These are phyloP conservation scores for Lacerta agilis DNA, from an alignment of 2,797 vertebrate genomes.

Conservation along the genomic window DNA sequence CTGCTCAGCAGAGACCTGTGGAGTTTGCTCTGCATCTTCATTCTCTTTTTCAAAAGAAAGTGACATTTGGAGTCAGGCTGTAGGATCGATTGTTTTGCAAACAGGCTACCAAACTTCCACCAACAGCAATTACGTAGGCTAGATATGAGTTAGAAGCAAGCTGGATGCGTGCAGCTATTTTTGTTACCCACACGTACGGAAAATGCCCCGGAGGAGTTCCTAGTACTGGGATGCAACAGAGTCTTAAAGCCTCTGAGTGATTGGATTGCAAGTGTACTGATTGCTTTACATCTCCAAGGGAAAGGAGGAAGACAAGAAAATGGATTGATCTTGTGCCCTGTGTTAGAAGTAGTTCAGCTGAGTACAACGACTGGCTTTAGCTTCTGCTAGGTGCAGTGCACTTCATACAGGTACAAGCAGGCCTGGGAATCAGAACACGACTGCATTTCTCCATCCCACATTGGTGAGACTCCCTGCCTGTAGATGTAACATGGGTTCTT, in stretches of 20 bases:
- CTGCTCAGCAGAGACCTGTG: background rate
- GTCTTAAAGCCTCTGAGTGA: background rate
- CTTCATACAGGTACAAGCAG: background rate
- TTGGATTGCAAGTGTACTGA: background rate
- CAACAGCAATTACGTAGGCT: background rate
- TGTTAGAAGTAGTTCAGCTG: background rate
- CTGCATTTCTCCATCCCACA: background rate
- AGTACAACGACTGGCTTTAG: background rate
- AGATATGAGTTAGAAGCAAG: background rate
- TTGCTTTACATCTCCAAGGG: background rate
- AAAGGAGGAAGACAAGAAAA: background rate
- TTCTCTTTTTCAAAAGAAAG: background rate
- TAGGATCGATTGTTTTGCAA: background rate
- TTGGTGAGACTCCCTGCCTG: background rate
- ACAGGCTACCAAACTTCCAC: background rate
- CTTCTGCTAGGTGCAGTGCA: background rate
- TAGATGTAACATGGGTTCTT: background rate
- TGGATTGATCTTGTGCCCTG: background rate
- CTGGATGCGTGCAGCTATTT: background rate
- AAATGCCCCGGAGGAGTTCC: background rate
- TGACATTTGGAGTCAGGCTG: background rate
- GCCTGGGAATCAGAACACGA: background rate
- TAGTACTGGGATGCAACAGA: background rate
- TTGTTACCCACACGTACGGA: background rate
- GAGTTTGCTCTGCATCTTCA: background rate